These are phyloP conservation scores for Petroica traversi DNA, from an alignment of 2,113 vertebrate species.

Conservation along the genomic window DNA sequence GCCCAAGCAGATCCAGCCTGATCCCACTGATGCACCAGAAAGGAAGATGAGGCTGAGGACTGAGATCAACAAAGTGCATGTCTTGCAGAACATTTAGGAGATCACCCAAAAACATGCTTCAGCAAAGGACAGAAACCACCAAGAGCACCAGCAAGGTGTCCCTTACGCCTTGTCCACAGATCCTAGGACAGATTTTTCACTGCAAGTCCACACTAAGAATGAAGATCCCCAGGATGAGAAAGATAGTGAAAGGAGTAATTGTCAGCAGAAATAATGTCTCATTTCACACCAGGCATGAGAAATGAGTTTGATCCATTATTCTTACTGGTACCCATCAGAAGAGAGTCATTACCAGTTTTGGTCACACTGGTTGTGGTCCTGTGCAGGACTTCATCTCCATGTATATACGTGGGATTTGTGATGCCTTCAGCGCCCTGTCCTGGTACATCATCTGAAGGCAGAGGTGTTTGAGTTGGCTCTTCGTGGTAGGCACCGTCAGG, in stretches of 20 bases:
- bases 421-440: neutral
- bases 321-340: neutral
- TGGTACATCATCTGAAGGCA: neutral
- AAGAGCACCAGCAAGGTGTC: neutral
- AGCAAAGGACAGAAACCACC: neutral
- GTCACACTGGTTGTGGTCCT: neutral
- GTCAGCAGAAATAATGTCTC: constrained; percentile 14
- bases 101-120: neutral
- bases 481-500: neutral
- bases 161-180: neutral
- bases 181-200: neutral
- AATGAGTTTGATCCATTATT: neutral
- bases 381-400: neutral
- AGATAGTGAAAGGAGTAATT: neutral
- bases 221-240: neutral
- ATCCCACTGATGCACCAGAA: neutral
- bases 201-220: neutral
- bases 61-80: neutral
- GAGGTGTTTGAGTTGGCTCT: neutral
- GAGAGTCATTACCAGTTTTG: neutral
- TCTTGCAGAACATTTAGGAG: neutral
- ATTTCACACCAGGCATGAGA: neutral
- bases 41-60: neutral
- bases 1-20: neutral
- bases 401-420: neutral